These are phyloP conservation scores for Schlechtendalia chinensis DNA, from an alignment of 1,140 invertebrate species.

Conservation along the genomic window DNA sequence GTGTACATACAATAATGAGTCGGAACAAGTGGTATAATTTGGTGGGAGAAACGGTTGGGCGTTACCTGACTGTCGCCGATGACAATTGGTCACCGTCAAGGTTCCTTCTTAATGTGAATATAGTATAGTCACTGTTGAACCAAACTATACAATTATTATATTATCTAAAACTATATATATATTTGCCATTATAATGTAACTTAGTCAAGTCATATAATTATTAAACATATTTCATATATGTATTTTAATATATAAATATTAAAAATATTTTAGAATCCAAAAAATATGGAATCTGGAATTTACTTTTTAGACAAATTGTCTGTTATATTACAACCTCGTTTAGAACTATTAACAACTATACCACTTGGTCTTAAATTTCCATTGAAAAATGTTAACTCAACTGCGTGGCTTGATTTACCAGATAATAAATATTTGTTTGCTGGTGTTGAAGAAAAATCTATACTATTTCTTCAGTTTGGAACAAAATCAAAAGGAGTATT, in stretches of 20 bases:
- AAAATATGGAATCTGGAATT: conserved; percentile 36
- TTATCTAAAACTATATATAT: background rate
- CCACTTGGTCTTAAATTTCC: conserved; percentile 22
- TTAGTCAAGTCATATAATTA: no score
- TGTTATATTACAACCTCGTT: background rate
- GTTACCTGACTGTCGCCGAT: no score
- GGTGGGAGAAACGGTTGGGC: no score
- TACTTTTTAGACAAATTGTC: conserved; percentile 37
- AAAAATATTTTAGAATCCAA: conserved; percentile 37
- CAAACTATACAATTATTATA: background rate
- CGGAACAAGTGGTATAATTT: no score
- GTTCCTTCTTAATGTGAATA: no score
- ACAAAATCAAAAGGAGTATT: conserved; percentile 39
- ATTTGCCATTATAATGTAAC: background rate
- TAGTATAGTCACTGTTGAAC: background rate
- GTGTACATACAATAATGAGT: no score
- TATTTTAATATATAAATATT: background rate
- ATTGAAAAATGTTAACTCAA: conserved; percentile 27
- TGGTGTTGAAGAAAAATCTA: conserved; percentile 37
- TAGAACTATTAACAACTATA: conserved; percentile 32
- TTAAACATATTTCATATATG: no score
- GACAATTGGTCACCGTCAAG: no score
- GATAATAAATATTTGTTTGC: conserved; percentile 30
- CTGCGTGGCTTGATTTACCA: conserved; percentile 11
- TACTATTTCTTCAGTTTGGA: conserved; percentile 22